These are phyloP conservation scores for Neocloeon triangulifer DNA, from an alignment of 1,140 invertebrate genomes.

Conservation along the genomic window DNA sequence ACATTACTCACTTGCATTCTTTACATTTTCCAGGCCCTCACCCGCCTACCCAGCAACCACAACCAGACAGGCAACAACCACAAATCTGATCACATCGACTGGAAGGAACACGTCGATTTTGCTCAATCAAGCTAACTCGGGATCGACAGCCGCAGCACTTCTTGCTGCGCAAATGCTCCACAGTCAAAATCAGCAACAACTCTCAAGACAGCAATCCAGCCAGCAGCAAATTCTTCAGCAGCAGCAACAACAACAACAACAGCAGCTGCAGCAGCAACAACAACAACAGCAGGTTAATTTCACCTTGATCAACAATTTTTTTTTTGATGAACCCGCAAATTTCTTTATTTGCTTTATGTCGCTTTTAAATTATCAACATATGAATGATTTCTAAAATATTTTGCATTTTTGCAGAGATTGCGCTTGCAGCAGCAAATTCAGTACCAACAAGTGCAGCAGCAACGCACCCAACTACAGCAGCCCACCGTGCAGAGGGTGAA, in stretches of 20 bases:
- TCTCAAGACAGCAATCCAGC: too few species aligned
- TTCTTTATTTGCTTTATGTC: slow-evolving; percentile 7
- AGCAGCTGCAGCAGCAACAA: slow-evolving; percentile 13
- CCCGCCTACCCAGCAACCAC: not conserved
- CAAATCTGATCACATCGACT: not conserved
- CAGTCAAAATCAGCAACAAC: too few species aligned
- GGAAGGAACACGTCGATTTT: not conserved
- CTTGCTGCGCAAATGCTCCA: not conserved
- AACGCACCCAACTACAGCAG: slow-evolving; percentile 14
- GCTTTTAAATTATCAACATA: slow-evolving; percentile 1
- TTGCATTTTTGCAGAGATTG: too few species aligned
- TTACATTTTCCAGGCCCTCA: not conserved
- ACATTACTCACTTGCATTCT: too few species aligned
- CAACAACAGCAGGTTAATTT: slow-evolving; percentile 7
- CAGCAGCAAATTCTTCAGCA: not conserved
- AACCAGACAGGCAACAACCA: not conserved
- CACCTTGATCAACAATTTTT: too few species aligned
- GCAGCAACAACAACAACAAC: slow-evolving; percentile 6
- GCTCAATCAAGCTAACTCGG: too few species aligned
- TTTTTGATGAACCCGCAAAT: too few species aligned
- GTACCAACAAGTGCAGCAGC: slow-evolving; percentile 10
- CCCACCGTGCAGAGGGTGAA: slow-evolving; percentile 18
- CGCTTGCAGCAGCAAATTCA: slow-evolving; percentile 8
- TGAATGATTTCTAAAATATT: too few species aligned
- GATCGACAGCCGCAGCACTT: too few species aligned